Percentiles rank a stretch among this genome's conserved stretches.
phyloP scores from a whole-genome alignment of 1,140 invertebrate species.

The Asobara japonica region DNA sequence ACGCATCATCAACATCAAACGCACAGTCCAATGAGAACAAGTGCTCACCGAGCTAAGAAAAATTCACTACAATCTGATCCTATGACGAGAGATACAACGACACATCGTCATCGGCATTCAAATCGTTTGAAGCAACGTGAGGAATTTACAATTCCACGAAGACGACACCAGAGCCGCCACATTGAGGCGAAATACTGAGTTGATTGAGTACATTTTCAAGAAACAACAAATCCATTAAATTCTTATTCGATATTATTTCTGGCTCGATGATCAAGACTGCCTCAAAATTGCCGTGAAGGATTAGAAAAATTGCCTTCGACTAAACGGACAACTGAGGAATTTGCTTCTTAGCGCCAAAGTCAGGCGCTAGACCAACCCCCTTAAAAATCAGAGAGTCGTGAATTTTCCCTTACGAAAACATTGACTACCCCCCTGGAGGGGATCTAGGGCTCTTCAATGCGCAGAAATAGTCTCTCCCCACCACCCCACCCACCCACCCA shows the following conservation, averaged over 20 bases:
- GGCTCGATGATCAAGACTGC: conserved; percentile 65
- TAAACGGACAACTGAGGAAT: background rate
- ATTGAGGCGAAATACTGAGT: conserved; percentile 61
- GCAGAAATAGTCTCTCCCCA: background rate
- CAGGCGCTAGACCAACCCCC: conserved; percentile 1
- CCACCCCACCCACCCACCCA: background rate
- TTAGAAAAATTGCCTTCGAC: background rate
- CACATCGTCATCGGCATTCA: conserved; percentile 60
- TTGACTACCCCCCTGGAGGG: conserved; percentile 12
- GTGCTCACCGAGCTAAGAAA: conserved; percentile 36
- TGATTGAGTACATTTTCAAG: conserved; percentile 30
- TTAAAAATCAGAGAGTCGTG: background rate
- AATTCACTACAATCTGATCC: conserved; percentile 40
- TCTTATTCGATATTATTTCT: conserved; percentile 3
- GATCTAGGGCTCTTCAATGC: background rate
- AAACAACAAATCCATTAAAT: background rate
- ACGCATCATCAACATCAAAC: conserved; percentile 26
- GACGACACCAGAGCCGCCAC: conserved; percentile 53
- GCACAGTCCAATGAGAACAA: background rate
- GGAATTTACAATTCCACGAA: conserved; percentile 42
- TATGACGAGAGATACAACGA: conserved; percentile 40
- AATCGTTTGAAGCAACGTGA: conserved; percentile 56
- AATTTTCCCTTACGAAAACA: background rate
- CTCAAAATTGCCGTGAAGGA: conserved; percentile 37
- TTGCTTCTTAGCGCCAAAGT: background rate